Conservation (phyloP, 2,113 vertebrate genomes). For the Anas platyrhynchos region DNA sequence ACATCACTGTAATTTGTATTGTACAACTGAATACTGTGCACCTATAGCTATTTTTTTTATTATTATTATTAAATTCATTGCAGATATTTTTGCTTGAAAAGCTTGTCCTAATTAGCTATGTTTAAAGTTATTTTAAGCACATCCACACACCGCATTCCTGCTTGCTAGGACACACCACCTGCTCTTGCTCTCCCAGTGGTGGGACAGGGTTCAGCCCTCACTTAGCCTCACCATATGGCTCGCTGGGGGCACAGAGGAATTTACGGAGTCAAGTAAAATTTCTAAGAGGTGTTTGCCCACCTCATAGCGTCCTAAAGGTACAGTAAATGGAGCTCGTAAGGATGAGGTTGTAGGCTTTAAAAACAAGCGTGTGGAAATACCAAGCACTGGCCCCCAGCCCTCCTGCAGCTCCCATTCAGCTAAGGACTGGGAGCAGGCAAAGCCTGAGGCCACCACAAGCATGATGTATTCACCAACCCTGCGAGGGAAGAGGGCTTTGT, state of each 20-base stretch:
- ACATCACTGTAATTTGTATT: neutral
- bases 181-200: neutral
- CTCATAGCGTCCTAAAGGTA: neutral
- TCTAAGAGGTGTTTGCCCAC: conserved; percentile 16
- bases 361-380: neutral
- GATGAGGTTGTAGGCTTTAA: neutral
- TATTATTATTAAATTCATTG: neutral
- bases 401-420: neutral
- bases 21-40: neutral
- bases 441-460: too few relatives aligned
- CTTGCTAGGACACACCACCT: rapidly evolving
- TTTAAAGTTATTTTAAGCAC: neutral
- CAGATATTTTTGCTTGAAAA: neutral
- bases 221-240: neutral
- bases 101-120: neutral
- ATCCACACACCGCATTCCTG: neutral
- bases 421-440: neutral
- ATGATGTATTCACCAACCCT: neutral
- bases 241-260: conserved; percentile 2
- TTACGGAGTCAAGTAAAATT: neutral
- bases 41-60: neutral
- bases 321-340: neutral
- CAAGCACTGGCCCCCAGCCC: neutral
- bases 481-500: neutral
- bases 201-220: neutral